Conservation (phyloP, 2,797 vertebrate genomes). For the Pampus argenteus region DNA sequence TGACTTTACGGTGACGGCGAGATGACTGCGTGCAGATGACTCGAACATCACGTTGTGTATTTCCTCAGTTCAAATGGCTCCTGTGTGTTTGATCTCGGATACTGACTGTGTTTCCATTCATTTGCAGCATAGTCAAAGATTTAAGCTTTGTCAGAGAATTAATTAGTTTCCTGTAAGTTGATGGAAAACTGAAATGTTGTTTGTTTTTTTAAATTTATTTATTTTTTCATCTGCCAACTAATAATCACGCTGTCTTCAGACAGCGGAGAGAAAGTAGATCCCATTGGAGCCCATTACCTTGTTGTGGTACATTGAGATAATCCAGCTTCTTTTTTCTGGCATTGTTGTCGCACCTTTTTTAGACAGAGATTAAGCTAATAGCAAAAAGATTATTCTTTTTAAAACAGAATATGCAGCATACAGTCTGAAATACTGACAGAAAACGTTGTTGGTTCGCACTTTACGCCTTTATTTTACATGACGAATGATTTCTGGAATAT, state of each 20-base stretch:
- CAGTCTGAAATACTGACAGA: constrained; percentile 13
- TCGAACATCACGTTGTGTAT: background rate
- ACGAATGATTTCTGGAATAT: constrained; percentile 15
- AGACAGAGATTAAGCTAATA: background rate
- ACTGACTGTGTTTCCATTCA: background rate
- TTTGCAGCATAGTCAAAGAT: background rate
- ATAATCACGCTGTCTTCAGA: constrained; percentile 1
- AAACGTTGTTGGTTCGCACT: constrained; percentile 9
- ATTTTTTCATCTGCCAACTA: background rate
- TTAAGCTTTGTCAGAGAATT: background rate
- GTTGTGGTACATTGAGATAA: constrained; percentile 1
- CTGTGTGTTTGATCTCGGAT: constrained; percentile 1
- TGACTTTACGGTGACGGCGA: too few relatives aligned
- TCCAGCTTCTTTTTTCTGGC: constrained; percentile 3
- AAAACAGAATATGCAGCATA: background rate
- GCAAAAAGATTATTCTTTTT: constrained; percentile 9
- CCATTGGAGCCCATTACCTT: constrained; percentile 14
- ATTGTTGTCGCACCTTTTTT: constrained; percentile 14
- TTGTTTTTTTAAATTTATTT: too few relatives aligned
- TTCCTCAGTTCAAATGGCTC: background rate
- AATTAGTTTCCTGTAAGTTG: background rate
- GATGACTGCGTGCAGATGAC: too few relatives aligned
- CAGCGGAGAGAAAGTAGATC: background rate
- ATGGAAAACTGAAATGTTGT: too few relatives aligned
- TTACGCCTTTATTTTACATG: constrained; percentile 22